These are phyloP conservation scores for Myiozetetes cayanensis DNA, from an alignment of 2,113 vertebrate genomes.

Conservation along the genomic window DNA sequence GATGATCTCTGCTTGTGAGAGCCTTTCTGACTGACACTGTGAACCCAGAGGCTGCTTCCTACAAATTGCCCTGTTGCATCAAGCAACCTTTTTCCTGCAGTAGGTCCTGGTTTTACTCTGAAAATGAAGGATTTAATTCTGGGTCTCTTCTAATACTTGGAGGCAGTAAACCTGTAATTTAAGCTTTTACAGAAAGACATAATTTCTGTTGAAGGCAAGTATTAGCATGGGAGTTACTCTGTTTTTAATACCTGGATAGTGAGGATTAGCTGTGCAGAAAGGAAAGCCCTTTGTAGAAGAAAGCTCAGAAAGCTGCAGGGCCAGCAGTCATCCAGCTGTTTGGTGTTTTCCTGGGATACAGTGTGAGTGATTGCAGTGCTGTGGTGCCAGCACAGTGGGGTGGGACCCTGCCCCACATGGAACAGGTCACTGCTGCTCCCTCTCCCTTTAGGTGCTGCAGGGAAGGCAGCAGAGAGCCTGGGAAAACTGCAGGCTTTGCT, in stretches of 20 bases:
- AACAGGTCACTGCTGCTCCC: not conserved
- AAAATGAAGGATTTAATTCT: not conserved
- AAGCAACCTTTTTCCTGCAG: not conserved
- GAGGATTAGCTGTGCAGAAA: not conserved
- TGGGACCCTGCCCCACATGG: accelerated
- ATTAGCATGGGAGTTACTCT: not conserved
- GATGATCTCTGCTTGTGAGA: not conserved
- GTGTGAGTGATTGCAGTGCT: accelerated
- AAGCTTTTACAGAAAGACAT: not conserved
- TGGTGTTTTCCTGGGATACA: not conserved
- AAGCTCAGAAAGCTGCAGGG: not conserved
- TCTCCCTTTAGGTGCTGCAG: not conserved
- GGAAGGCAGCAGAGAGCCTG: not conserved
- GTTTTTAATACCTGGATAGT: not conserved
- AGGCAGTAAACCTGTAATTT: slow-evolving; percentile 17
- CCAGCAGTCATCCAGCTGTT: not conserved
- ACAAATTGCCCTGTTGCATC: not conserved
- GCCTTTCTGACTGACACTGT: not conserved
- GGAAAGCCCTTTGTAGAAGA: not conserved
- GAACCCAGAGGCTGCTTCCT: not conserved
- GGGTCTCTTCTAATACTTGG: not conserved
- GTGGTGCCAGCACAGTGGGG: accelerated
- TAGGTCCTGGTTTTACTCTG: not conserved
- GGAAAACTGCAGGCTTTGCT: not conserved
- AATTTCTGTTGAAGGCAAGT: not conserved